phyloP scores from a whole-genome alignment of 1,140 invertebrate species.

The Lepidurus packardi region DNA sequence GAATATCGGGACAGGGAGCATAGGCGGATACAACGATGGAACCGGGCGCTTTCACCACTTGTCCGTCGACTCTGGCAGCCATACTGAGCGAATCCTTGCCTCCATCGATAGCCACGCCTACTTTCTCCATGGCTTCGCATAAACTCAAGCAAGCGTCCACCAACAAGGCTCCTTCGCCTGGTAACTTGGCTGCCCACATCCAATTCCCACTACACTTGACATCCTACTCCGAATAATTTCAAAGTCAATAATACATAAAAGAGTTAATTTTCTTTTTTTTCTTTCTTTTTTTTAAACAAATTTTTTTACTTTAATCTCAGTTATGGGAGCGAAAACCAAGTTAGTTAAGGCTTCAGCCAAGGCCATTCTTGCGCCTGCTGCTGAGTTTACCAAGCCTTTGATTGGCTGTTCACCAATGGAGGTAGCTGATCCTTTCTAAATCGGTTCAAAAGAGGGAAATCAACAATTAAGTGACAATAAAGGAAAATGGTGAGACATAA shows the following conservation, averaged over 20 bases:
- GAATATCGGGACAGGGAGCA: slow-evolving; percentile 83
- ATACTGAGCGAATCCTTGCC: slow-evolving; percentile 98
- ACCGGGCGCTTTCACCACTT: slow-evolving; percentile 77
- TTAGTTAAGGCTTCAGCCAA: slow-evolving; percentile 83
- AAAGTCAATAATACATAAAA: not conserved
- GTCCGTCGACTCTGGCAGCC: slow-evolving; percentile 73
- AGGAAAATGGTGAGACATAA: not conserved
- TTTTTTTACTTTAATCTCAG: not conserved
- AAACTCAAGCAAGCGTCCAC: slow-evolving; percentile 82
- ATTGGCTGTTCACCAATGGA: slow-evolving; percentile 95
- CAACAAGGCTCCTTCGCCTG: slow-evolving; percentile 80
- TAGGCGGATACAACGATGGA: slow-evolving; percentile 85
- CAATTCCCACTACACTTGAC: slow-evolving; percentile 97
- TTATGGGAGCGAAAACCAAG: slow-evolving; percentile 11
- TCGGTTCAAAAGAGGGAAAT: not conserved
- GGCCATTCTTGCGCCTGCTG: slow-evolving; percentile 82
- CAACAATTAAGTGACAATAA: not conserved
- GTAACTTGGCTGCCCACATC: slow-evolving; percentile 98
- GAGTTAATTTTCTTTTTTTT: too few species aligned
- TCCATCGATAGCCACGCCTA: slow-evolving; percentile 87
- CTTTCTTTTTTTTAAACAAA: not conserved
- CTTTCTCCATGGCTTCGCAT: slow-evolving; percentile 73
- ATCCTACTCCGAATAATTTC: slow-evolving; percentile 51
- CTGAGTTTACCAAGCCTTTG: slow-evolving; percentile 76
- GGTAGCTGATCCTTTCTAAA: slow-evolving; percentile 76